Conservation (phyloP, 2,113 vertebrate species). For the Paraplagusia blochii region DNA sequence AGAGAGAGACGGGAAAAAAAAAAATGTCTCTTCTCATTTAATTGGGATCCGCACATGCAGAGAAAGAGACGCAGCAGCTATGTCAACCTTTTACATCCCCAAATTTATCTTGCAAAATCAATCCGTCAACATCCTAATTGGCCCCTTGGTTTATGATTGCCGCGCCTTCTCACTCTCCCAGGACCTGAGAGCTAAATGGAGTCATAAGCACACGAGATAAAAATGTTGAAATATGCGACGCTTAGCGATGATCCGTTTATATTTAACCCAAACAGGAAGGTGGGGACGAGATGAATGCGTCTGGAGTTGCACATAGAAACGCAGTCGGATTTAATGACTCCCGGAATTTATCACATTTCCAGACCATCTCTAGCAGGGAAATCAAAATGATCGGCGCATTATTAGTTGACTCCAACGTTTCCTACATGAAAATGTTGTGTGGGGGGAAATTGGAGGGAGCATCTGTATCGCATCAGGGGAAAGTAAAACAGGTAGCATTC, state of each 20-base stretch:
- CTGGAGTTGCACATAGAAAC: constrained; percentile 47
- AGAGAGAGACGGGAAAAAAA: constrained; percentile 21
- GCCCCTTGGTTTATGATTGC: constrained; percentile 71
- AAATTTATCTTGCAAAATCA: constrained; percentile 80
- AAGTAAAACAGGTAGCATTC: constrained; percentile 63
- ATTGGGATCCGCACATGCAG: constrained; percentile 71
- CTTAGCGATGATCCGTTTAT: constrained; percentile 72
- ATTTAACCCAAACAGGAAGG: constrained; percentile 69
- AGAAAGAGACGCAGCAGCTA: constrained; percentile 75
- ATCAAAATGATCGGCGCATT: constrained; percentile 43
- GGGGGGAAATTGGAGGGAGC: constrained; percentile 23
- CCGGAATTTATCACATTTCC: constrained; percentile 41
- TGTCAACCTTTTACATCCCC: constrained; percentile 78
- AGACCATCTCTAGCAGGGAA: constrained; percentile 11
- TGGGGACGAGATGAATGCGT: constrained; percentile 70
- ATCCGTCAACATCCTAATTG: constrained; percentile 81
- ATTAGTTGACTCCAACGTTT: constrained; percentile 35
- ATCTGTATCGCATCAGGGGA: constrained; percentile 39
- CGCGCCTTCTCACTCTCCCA: constrained; percentile 69
- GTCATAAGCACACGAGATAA: constrained; percentile 73
- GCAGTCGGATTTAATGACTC: constrained; percentile 47
- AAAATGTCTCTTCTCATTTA: constrained; percentile 67
- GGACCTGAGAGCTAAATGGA: constrained; percentile 75
- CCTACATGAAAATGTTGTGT: constrained; percentile 15
- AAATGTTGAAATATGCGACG: constrained; percentile 75